Evolutionary conservation across 2,888 invertebrate species (phyloP), one percentile per base, ranked within the genome.

Genomic region (Pocota personata): DNA sequence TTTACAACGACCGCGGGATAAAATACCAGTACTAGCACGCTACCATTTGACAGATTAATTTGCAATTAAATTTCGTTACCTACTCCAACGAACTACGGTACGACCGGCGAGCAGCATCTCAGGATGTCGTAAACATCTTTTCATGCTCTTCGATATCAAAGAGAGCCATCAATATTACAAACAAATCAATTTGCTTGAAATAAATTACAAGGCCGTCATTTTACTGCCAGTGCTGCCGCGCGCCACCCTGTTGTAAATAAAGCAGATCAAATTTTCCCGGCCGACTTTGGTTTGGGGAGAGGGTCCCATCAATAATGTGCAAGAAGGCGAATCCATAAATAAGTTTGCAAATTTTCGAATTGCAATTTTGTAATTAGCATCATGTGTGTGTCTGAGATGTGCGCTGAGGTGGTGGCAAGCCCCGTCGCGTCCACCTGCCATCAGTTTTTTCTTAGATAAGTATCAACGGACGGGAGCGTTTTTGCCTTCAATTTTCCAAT

Each of bases 131-230:
- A 24, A 66, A 72, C 77, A 77, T 82, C 82, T 48, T 77, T 82
- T 77, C 43, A 82, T 77, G 66, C 82, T 77, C 52, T 27, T 62
- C 46, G 62, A 79, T 78, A 78, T 83, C 83, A 83, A 78, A 83
- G 83, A 35, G 48, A 73, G 60, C 73, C 77, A 78, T 83, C 83
- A 78, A 78, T 73, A 78, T 73, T 46, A 19, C 60, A 55, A 78
- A 83, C 83, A 83, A 83, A 73, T 83, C 83, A 83, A 83, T 83
- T 83, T 83, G 73, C 78, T 73, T 73, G 55, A 83, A 78, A 83
- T 83, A 73, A 73, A 83, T 83, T 67, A 79, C 40, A 30, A 27
- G 16, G 14, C 16, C 40, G 73, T 46, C 58, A 78, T 83, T 67
- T 62, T 40, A 16, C 40, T n/a, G 12, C 19, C 46, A 57, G 5